These are phyloP conservation scores for Tribolium freemani DNA, from an alignment of 2,888 invertebrate genomes.

Conservation along the genomic window DNA sequence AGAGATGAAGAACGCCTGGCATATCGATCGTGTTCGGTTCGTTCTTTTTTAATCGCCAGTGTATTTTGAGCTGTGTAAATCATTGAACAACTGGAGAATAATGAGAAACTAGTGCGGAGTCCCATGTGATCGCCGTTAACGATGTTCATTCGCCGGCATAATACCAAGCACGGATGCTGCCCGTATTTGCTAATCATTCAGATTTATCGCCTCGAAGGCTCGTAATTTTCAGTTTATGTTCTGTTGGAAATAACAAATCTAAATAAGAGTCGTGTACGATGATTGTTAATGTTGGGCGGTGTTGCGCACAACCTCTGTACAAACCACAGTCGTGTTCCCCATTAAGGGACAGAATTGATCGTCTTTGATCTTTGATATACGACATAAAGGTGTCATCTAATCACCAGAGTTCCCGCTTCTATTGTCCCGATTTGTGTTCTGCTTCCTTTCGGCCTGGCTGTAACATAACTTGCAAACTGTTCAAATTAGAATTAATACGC, in stretches of 20 bases:
- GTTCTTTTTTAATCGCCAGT: constrained; percentile 9
- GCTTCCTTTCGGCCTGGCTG: background rate
- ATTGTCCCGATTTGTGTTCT: constrained; percentile 39
- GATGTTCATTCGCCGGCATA: constrained; percentile 49
- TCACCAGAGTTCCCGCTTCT: constrained; percentile 49
- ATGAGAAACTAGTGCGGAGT: constrained; percentile 51
- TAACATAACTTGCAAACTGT: background rate
- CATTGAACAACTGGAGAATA: constrained; percentile 50
- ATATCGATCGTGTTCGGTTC: background rate
- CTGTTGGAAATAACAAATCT: constrained; percentile 43
- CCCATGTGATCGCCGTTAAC: constrained; percentile 54
- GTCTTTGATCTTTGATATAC: constrained; percentile 41
- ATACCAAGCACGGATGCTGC: constrained; percentile 45
- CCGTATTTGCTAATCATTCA: constrained; percentile 56
- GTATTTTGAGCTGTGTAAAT: constrained; percentile 50
- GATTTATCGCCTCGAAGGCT: constrained; percentile 55
- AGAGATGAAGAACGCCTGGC: no score
- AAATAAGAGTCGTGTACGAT: constrained; percentile 31
- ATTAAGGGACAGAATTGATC: constrained; percentile 27
- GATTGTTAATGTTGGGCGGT: constrained; percentile 11
- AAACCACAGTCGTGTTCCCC: background rate
- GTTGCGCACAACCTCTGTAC: background rate
- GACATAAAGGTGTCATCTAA: constrained; percentile 48
- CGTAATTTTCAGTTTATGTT: constrained; percentile 53
- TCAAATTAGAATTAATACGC: background rate